phyloP scores from a whole-genome alignment of 2,797 vertebrate species.

The Clamator glandarius region DNA sequence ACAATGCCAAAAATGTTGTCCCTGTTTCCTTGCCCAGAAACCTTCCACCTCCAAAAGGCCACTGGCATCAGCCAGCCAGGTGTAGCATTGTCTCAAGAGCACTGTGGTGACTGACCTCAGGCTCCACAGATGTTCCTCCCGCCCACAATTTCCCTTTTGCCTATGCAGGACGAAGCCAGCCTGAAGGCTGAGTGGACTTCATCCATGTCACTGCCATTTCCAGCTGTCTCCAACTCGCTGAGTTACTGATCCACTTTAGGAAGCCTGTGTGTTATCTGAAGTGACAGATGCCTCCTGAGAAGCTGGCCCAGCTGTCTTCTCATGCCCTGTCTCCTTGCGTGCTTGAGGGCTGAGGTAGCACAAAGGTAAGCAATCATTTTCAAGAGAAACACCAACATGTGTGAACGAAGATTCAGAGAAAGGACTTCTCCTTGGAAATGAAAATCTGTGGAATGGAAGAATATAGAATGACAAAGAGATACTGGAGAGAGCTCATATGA shows the following conservation, averaged over 20 bases:
- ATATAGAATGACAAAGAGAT: neutral
- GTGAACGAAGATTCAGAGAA: neutral
- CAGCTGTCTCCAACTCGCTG: neutral
- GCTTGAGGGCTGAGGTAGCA: neutral
- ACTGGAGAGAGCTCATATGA: neutral
- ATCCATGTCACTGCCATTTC: neutral
- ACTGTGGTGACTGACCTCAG: neutral
- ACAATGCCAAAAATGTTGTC: fast-evolving
- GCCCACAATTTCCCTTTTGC: neutral
- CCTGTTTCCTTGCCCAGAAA: neutral
- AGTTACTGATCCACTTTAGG: neutral
- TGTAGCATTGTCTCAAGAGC: neutral
- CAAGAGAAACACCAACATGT: neutral
- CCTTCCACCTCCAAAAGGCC: neutral
- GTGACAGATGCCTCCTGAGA: neutral
- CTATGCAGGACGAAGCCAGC: neutral
- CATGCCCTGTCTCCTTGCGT: neutral
- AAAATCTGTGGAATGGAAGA: neutral
- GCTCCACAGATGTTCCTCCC: neutral
- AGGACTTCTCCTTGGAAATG: neutral
- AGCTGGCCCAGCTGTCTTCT: neutral
- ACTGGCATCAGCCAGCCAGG: neutral
- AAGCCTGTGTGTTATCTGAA: neutral
- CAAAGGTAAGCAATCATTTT: neutral
- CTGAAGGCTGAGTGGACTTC: neutral